These are phyloP conservation scores for Pardalotus punctatus DNA, from an alignment of 2,113 vertebrate species.

Conservation along the genomic window DNA sequence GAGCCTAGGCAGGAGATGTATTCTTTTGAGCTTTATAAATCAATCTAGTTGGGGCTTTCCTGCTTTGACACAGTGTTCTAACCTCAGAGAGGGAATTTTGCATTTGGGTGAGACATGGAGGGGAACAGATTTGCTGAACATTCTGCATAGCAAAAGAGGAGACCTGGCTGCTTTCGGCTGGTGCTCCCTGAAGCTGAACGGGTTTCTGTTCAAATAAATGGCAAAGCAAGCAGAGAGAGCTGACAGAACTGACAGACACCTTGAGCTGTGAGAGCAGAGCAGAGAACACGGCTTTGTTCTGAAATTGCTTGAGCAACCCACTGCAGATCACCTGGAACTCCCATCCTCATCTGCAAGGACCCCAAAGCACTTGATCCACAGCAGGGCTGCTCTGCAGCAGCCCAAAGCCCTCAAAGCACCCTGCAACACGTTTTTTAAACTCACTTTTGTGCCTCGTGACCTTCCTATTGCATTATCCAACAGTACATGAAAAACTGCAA, in stretches of 20 bases:
- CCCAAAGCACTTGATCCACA: neutral
- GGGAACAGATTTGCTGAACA: constrained; percentile 20
- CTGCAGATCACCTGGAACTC: neutral
- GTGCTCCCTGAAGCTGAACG: constrained; percentile 15
- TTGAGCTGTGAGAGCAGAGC: neutral
- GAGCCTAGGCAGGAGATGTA: neutral
- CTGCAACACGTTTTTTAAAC: neutral
- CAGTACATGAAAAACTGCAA: neutral
- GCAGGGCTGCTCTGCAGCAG: neutral
- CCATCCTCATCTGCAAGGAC: neutral
- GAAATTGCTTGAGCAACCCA: neutral
- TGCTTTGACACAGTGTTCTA: neutral
- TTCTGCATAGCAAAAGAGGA: constrained; percentile 9
- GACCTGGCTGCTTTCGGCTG: neutral
- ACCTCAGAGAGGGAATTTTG: neutral
- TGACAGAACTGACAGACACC: neutral
- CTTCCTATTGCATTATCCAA: neutral
- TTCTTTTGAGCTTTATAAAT: constrained; percentile 9
- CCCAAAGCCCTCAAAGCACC: neutral
- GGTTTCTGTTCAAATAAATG: neutral
- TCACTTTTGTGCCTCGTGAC: neutral
- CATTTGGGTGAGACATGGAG: neutral
- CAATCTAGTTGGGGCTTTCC: neutral
- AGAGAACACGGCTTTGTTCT: neutral
- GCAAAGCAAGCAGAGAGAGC: neutral